Evolutionary conservation across 2,113 vertebrate species (phyloP).

Genomic region (Hyperoodon ampullatus): DNA sequence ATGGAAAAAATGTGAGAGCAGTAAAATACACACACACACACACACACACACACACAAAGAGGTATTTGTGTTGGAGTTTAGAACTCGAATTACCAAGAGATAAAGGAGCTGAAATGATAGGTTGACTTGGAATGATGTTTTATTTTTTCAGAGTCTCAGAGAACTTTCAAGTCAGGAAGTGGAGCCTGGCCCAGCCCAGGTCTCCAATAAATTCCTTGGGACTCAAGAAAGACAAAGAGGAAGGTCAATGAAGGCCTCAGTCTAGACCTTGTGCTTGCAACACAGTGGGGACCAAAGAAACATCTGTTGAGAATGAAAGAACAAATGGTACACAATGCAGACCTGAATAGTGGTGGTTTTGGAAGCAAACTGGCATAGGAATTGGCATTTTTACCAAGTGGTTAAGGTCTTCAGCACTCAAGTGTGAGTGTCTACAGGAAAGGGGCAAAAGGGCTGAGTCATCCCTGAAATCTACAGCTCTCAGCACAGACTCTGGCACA

Average conservation of each 20-base stretch:
- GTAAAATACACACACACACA: slow-evolving; percentile 3
- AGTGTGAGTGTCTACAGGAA: neutral
- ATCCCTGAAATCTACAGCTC: neutral
- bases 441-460: neutral
- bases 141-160: slow-evolving; percentile 45
- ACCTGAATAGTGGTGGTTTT: neutral
- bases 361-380: neutral
- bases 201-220: neutral
- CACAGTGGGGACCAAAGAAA: neutral
- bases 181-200: neutral
- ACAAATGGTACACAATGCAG: neutral
- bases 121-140: slow-evolving; percentile 66
- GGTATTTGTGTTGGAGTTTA: slow-evolving; percentile 72
- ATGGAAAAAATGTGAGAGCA: slow-evolving; percentile 80
- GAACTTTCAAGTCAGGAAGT: slow-evolving; percentile 31
- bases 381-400: neutral
- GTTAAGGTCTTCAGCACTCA: neutral
- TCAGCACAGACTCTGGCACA: neutral
- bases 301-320: neutral
- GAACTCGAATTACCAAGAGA: slow-evolving; percentile 73
- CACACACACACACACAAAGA: slow-evolving; percentile 12
- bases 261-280: neutral
- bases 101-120: slow-evolving; percentile 77
- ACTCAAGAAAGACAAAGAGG: neutral
- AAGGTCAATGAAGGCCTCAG: neutral